A percentile compares a stretch with the other conserved stretches of the same genome.
Evolutionary conservation across 2,888 invertebrate species (phyloP).

Genomic region (Epinotia demarniana): DNA sequence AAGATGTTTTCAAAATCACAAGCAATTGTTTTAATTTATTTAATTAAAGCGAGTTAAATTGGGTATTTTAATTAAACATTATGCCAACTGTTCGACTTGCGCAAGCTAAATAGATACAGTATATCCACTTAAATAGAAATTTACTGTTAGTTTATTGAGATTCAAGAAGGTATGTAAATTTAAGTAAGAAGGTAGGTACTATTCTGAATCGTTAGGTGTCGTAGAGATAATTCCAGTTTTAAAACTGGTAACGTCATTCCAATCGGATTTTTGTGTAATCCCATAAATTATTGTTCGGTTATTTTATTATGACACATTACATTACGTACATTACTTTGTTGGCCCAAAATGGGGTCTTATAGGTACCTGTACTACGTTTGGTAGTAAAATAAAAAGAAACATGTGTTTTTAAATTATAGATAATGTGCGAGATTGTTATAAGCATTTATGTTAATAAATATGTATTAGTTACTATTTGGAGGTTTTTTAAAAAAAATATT

Average conservation of each 20-base stretch:
- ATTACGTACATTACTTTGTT: too few relatives aligned
- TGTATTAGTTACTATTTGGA: not conserved
- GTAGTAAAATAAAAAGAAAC: too few relatives aligned
- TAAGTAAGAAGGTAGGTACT: conserved; percentile 32
- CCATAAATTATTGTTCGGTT: conserved; percentile 18
- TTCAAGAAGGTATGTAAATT: conserved; percentile 29
- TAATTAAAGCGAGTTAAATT: conserved; percentile 24
- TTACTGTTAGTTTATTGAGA: conserved; percentile 29
- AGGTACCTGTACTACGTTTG: too few relatives aligned
- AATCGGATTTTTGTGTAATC: conserved; percentile 19
- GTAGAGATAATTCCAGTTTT: conserved; percentile 27
- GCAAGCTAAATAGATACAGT: conserved; percentile 25
- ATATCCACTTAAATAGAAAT: conserved; percentile 31
- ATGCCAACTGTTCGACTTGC: conserved; percentile 2
- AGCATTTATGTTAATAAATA: not conserved
- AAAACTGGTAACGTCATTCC: conserved; percentile 10
- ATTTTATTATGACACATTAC: too few relatives aligned
- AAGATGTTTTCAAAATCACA: conserved; percentile 25
- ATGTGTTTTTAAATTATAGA: too few relatives aligned
- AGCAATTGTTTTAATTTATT: conserved; percentile 32
- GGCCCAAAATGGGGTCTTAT: too few relatives aligned
- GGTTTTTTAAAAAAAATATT: too few relatives aligned
- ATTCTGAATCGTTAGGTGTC: conserved; percentile 34
- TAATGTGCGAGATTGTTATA: too few relatives aligned
- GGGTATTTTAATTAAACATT: conserved; percentile 18